Conservation (phyloP, 2,888 invertebrate genomes). For the Cosmia trapezina region DNA sequence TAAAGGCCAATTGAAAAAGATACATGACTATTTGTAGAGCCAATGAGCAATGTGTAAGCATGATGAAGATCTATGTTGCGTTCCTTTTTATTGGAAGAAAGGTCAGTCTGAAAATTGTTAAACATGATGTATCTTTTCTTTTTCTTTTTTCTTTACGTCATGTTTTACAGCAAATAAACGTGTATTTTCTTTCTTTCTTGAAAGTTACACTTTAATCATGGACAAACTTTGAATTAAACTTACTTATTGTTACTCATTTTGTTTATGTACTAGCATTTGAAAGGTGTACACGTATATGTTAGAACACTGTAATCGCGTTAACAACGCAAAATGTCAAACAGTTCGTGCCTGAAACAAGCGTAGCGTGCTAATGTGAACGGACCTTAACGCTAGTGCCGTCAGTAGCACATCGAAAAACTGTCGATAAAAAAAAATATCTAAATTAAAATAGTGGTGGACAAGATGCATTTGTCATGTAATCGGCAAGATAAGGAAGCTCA, state of each 20-base stretch:
- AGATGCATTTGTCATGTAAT: constrained; percentile 77
- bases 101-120: background rate
- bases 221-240: background rate
- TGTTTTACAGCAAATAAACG: too few relatives aligned
- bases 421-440: constrained; percentile 59
- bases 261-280: constrained; percentile 5
- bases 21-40: background rate
- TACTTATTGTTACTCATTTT: background rate
- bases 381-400: constrained; percentile 57
- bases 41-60: constrained; percentile 4
- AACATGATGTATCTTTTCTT: background rate
- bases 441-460: constrained; percentile 65
- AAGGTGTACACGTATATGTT: constrained; percentile 45
- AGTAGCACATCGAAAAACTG: constrained; percentile 54
- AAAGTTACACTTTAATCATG: background rate
- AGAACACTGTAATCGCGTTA: constrained; percentile 55
- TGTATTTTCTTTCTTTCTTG: too few relatives aligned
- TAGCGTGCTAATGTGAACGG: constrained; percentile 61
- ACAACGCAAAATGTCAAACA: constrained; percentile 62
- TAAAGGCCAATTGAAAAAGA: constrained; percentile 25
- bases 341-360: constrained; percentile 59
- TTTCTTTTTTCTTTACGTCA: too few relatives aligned
- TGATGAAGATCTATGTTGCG: background rate
- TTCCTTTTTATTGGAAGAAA: background rate
- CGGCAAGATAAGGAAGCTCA: constrained; percentile 73